Conservation (phyloP, 2,113 vertebrate genomes). For the Kryptolebias marmoratus region DNA sequence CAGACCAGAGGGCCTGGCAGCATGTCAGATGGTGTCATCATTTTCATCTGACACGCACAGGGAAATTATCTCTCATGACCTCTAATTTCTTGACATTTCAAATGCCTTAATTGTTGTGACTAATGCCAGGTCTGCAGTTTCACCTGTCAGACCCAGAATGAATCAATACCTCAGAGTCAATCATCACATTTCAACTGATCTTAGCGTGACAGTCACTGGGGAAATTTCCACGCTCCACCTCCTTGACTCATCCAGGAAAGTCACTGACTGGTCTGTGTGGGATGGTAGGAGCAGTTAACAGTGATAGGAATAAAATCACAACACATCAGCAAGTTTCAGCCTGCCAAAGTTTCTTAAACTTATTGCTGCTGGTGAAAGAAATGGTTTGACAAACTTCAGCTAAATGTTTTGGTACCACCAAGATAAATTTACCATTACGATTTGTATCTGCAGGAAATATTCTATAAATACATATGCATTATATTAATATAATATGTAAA, state of each 20-base stretch:
- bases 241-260: constrained; percentile 36
- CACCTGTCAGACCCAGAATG: constrained; percentile 88
- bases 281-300: constrained; percentile 5
- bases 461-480: no score
- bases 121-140: constrained; percentile 85
- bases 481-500: no score
- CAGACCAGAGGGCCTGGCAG: constrained; percentile 80
- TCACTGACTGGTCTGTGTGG: background rate
- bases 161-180: constrained; percentile 88
- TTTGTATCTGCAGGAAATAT: no score
- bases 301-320: background rate
- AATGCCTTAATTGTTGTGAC: constrained; percentile 89
- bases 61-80: constrained; percentile 91
- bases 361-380: background rate
- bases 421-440: no score
- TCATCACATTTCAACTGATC: constrained; percentile 76
- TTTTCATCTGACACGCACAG: constrained; percentile 86
- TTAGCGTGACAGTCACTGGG: constrained; percentile 42
- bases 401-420: no score
- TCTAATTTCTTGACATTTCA: constrained; percentile 95
- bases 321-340: constrained; percentile 17
- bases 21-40: constrained; percentile 87
- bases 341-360: background rate
- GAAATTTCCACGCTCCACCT: constrained; percentile 55
- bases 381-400: no score